These are phyloP conservation scores for Cantharis lateralis DNA, from an alignment of 2,888 invertebrate genomes.

Conservation along the genomic window DNA sequence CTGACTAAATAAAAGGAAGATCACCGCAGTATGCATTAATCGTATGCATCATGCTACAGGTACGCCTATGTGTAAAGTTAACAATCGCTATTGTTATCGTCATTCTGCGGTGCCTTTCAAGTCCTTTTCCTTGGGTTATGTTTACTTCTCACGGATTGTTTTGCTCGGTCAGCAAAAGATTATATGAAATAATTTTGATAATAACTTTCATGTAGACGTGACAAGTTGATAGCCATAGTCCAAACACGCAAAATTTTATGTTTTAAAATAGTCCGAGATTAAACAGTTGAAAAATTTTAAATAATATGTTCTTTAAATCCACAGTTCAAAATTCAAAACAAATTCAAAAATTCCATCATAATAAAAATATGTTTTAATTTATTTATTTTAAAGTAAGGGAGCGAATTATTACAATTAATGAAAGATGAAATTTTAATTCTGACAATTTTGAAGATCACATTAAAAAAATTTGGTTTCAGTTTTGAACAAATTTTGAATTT, in stretches of 20 bases:
- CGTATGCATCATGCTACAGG: background rate
- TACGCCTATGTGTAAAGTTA: background rate
- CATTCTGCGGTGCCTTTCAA: background rate
- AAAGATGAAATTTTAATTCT: background rate
- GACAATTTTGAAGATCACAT: background rate
- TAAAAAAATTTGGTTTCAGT: background rate
- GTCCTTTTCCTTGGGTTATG: background rate
- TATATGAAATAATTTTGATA: background rate
- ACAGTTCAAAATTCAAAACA: too few species aligned
- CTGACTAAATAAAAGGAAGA: background rate
- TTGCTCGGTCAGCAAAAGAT: background rate
- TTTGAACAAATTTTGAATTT: background rate
- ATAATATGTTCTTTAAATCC: too few species aligned
- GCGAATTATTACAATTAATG: too few species aligned
- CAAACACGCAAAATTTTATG: background rate
- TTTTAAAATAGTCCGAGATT: background rate
- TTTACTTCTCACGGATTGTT: background rate
- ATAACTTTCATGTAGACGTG: background rate
- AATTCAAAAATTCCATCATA: too few species aligned
- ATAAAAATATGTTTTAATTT: too few species aligned
- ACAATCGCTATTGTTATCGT: background rate
- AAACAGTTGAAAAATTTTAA: too few species aligned
- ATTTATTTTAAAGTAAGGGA: too few species aligned
- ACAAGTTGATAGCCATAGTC: background rate
- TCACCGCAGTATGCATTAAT: background rate